A percentile compares a stretch with the other conserved stretches of the same genome.
These are phyloP conservation scores for Xylophagus ater DNA, from an alignment of 2,888 invertebrate species.

Conservation along the genomic window DNA sequence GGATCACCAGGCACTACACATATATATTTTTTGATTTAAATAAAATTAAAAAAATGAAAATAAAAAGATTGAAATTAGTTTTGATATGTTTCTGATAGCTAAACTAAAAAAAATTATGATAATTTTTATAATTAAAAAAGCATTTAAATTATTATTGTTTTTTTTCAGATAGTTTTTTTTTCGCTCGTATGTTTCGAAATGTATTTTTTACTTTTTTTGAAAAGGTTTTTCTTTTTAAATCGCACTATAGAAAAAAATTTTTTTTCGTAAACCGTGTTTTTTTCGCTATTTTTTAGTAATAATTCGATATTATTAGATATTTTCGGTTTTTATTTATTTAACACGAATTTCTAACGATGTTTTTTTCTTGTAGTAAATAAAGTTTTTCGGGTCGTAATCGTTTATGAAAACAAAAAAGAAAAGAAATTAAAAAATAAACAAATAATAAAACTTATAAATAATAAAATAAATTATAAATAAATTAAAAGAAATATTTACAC, in stretches of 20 bases:
- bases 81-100: background rate
- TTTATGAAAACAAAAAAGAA: too few relatives aligned
- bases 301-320: background rate
- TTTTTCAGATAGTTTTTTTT: background rate
- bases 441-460: background rate
- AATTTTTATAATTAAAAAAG: conserved; percentile 16
- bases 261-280: background rate
- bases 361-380: too few relatives aligned
- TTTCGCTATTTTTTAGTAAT: background rate
- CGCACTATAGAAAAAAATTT: too few relatives aligned
- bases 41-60: conserved; percentile 17
- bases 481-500: too few relatives aligned
- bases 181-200: background rate
- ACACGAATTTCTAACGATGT: too few relatives aligned
- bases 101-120: conserved; percentile 18
- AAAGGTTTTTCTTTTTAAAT: too few relatives aligned
- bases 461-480: background rate
- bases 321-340: too few relatives aligned
- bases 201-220: too few relatives aligned
- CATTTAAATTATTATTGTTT: conserved; percentile 8
- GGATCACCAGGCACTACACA: conserved; percentile 92
- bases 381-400: too few relatives aligned
- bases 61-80: conserved; percentile 9
- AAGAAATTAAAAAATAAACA: conserved; percentile 6
- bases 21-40: background rate